phyloP scores from a whole-genome alignment of 2,888 invertebrate genomes.

The Emesis castigata region DNA sequence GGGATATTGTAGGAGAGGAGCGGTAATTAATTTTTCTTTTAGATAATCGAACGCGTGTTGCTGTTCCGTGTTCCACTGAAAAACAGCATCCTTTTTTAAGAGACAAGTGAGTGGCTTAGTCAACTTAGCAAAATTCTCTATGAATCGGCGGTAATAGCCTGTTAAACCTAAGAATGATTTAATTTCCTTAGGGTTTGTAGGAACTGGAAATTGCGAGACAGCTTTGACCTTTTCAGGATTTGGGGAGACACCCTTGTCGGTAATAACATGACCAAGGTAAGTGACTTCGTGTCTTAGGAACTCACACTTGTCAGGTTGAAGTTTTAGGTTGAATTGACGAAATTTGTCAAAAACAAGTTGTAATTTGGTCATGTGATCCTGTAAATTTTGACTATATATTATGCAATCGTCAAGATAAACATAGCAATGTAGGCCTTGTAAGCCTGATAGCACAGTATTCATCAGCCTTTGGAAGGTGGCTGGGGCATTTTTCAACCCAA shows the following conservation, averaged over 20 bases:
- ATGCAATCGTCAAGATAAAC: constrained; percentile 70
- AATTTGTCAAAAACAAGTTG: constrained; percentile 59
- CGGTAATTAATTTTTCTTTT: constrained; percentile 32
- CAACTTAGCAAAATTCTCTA: constrained; percentile 45
- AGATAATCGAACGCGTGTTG: constrained; percentile 36
- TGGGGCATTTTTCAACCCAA: constrained; percentile 57
- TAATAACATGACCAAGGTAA: constrained; percentile 71
- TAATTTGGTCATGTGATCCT: constrained; percentile 63
- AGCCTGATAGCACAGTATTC: constrained; percentile 53
- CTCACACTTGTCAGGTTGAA: constrained; percentile 23
- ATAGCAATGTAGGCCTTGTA: constrained; percentile 61
- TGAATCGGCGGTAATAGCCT: constrained; percentile 69
- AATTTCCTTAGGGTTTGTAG: constrained; percentile 64
- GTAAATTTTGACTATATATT: constrained; percentile 43
- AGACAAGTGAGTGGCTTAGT: constrained; percentile 65
- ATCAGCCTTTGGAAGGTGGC: constrained; percentile 70
- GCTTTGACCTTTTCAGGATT: constrained; percentile 68
- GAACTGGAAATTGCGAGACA: constrained; percentile 61
- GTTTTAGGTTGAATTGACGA: constrained; percentile 19
- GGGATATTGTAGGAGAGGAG: constrained; percentile 23
- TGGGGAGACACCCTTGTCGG: constrained; percentile 69
- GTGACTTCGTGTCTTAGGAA: constrained; percentile 68
- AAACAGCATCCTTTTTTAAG: constrained; percentile 54
- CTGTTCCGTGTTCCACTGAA: constrained; percentile 39
- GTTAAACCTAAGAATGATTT: constrained; percentile 68